These are phyloP conservation scores for Augochlorella aurata DNA, from an alignment of 2,888 invertebrate genomes.

Conservation along the genomic window DNA sequence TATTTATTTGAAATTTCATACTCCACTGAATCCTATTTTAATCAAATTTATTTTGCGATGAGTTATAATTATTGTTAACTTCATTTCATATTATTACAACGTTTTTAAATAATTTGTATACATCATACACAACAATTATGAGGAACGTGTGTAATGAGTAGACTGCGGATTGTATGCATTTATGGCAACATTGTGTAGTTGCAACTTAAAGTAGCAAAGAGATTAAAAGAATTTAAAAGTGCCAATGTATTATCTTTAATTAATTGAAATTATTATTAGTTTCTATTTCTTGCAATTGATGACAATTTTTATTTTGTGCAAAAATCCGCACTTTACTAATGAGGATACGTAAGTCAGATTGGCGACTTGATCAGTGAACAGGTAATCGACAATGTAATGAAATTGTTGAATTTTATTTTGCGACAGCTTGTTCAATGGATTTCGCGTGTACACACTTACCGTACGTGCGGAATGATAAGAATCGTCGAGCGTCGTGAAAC, in stretches of 20 bases:
- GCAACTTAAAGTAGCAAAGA: too few species aligned
- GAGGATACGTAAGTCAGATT: not conserved
- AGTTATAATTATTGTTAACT: not conserved
- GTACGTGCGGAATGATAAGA: not conserved
- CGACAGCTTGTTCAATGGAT: constrained; percentile 20
- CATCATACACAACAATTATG: not conserved
- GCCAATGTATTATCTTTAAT: too few species aligned
- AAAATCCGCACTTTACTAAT: too few species aligned
- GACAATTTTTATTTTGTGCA: too few species aligned
- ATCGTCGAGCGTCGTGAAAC: not conserved
- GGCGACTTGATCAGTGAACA: not conserved
- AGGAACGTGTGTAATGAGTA: not conserved
- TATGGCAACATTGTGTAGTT: too few species aligned
- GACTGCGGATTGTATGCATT: too few species aligned
- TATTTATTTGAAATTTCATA: not conserved
- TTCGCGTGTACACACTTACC: not conserved
- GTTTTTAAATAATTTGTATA: not conserved
- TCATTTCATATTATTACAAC: not conserved
- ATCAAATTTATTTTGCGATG: not conserved
- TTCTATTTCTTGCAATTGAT: too few species aligned
- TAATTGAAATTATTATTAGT: too few species aligned
- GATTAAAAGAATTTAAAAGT: too few species aligned
- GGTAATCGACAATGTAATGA: not conserved
- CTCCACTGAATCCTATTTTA: not conserved
- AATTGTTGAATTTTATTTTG: constrained; percentile 23